phyloP scores from a whole-genome alignment of 2,888 invertebrate species.

The Aphodius sticticus region DNA sequence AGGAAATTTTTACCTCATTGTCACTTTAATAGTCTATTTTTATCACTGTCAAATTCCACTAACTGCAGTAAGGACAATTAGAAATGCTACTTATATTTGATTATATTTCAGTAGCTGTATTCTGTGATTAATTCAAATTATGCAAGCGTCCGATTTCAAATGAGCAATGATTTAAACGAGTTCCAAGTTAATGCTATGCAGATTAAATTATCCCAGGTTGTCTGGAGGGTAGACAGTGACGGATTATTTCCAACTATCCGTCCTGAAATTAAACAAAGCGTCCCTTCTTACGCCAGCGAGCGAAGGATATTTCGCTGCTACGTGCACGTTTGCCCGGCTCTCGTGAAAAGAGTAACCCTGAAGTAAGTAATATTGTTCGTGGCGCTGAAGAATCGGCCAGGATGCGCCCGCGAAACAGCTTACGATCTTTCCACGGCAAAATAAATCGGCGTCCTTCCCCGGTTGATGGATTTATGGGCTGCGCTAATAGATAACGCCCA shows the following conservation, averaged over 20 bases:
- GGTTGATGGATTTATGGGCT: slow-evolving; percentile 25
- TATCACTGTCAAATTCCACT: neutral
- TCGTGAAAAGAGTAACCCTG: neutral
- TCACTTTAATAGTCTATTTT: too few relatives aligned
- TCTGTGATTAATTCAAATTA: neutral
- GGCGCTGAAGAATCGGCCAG: slow-evolving; percentile 18
- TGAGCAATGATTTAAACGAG: slow-evolving; percentile 4
- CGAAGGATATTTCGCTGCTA: neutral
- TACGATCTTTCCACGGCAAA: slow-evolving; percentile 21
- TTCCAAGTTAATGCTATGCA: neutral
- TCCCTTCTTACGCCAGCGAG: neutral
- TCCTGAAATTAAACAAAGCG: slow-evolving; percentile 19
- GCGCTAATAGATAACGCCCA: slow-evolving; percentile 22
- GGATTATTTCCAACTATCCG: slow-evolving; percentile 15
- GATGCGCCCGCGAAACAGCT: slow-evolving; percentile 18
- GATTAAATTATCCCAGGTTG: slow-evolving; percentile 4
- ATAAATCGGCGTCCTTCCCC: slow-evolving; percentile 23
- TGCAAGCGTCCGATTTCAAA: neutral
- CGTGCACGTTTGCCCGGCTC: neutral
- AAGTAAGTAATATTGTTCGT: slow-evolving; percentile 24
- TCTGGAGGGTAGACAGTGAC: slow-evolving; percentile 18
- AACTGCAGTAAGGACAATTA: neutral
- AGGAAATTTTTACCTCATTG: too few relatives aligned
- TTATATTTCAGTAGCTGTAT: neutral
- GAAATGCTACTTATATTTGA: neutral